A percentile compares a stretch with the other conserved stretches of the same genome.
Conservation (phyloP, 2,797 vertebrate genomes). For the Arctocebus calabarensis region DNA sequence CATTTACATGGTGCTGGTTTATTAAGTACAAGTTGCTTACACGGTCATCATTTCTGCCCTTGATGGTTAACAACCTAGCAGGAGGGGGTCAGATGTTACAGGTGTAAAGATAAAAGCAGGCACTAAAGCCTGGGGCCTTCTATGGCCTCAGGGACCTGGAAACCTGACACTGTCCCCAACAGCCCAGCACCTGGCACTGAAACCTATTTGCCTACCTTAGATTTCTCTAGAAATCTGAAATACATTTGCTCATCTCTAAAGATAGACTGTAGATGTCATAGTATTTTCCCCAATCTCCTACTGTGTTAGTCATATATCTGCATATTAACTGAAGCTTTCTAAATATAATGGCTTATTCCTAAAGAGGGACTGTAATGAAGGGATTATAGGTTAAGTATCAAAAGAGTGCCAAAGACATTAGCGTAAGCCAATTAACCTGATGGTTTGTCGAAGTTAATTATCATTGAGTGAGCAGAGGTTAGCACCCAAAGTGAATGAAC, state of each 20-base stretch:
- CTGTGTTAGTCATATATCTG: conserved; percentile 54
- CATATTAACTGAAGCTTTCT: conserved; percentile 70
- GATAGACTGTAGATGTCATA: not conserved
- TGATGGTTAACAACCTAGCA: not conserved
- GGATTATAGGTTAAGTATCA: conserved; percentile 79
- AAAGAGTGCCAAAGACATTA: conserved; percentile 73
- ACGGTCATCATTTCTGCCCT: conserved; percentile 24
- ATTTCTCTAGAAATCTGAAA: conserved; percentile 14
- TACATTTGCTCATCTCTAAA: conserved; percentile 14
- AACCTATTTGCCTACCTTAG: not conserved
- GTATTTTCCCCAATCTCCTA: conserved; percentile 13
- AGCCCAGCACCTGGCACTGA: not conserved
- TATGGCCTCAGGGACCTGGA: not conserved
- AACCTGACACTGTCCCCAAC: not conserved
- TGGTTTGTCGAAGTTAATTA: conserved; percentile 77
- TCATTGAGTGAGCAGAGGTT: conserved; percentile 65
- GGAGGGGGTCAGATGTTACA: not conserved
- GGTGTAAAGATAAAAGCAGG: not conserved
- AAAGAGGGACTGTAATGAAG: conserved; percentile 69
- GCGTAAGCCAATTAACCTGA: conserved; percentile 76
- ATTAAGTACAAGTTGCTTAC: conserved; percentile 11
- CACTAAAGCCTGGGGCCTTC: not conserved
- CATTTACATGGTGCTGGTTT: not conserved
- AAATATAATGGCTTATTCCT: conserved; percentile 75
- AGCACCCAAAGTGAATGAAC: conserved; percentile 61